These are phyloP conservation scores for Semnopithecus entellus DNA, from an alignment of 2,113 vertebrate genomes.

Conservation along the genomic window DNA sequence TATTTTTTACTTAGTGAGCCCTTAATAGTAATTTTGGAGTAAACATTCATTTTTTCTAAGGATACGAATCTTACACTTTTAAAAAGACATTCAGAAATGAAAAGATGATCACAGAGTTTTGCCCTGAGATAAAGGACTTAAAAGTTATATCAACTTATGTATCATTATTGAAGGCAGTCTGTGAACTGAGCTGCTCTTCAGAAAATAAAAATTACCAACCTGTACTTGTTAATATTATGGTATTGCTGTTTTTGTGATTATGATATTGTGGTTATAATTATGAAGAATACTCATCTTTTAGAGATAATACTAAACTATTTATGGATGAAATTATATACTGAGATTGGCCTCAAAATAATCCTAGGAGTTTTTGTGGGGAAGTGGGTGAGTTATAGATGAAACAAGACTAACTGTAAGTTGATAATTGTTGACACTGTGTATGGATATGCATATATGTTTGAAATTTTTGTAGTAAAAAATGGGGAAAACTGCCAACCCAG, in stretches of 20 bases:
- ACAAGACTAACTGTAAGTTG: background rate
- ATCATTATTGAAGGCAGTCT: background rate
- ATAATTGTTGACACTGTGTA: background rate
- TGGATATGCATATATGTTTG: background rate
- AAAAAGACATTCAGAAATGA: background rate
- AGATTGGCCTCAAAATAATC: constrained; percentile 9
- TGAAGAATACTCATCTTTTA: background rate
- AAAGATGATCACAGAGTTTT: background rate
- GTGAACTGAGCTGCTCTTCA: background rate
- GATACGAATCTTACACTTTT: background rate
- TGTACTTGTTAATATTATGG: background rate
- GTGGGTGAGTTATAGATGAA: background rate
- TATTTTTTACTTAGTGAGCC: background rate
- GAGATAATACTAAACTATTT: background rate
- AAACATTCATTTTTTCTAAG: background rate
- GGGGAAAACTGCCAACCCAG: background rate
- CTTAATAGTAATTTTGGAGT: background rate
- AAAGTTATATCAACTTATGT: background rate
- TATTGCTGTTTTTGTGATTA: background rate
- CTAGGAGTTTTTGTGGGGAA: background rate
- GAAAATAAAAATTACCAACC: background rate
- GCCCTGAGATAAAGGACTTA: background rate
- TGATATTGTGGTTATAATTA: background rate
- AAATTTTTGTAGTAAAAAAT: background rate
- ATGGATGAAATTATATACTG: background rate